These are phyloP conservation scores for Andrena cerasifolii DNA, from an alignment of 1,140 invertebrate genomes.

Conservation along the genomic window DNA sequence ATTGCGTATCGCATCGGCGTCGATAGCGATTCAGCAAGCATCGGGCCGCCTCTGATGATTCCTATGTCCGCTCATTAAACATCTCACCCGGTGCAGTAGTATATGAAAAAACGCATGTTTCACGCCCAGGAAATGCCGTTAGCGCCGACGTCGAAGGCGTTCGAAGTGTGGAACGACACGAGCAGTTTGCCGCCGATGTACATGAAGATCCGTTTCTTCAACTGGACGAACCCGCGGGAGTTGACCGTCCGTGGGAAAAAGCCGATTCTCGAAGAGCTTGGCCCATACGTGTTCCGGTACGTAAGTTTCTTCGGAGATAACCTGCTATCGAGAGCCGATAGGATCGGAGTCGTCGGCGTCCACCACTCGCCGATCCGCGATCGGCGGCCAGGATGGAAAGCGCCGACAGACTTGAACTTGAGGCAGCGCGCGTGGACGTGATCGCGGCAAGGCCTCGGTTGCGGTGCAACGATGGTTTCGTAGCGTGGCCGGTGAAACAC, in stretches of 20 bases:
- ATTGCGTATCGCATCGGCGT: not conserved
- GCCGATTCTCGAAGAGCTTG: constrained; percentile 84
- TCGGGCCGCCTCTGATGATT: not conserved
- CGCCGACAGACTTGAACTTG: not conserved
- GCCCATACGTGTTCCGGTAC: constrained; percentile 87
- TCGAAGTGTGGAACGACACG: constrained; percentile 81
- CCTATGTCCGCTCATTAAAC: not conserved
- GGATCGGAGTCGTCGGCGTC: no score
- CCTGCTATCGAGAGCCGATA: no score
- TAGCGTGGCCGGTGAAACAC: not conserved
- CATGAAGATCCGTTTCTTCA: constrained; percentile 84
- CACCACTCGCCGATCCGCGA: no score
- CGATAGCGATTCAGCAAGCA: not conserved
- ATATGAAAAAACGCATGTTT: not conserved
- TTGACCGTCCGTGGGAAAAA: constrained; percentile 76
- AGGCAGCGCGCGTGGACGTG: not conserved
- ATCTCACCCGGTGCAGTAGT: not conserved
- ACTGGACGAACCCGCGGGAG: constrained; percentile 84
- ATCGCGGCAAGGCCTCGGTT: not conserved
- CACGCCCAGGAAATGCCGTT: constrained; percentile 73
- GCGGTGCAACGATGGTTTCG: not conserved
- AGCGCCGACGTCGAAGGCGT: constrained; percentile 76
- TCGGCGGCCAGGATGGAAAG: no score
- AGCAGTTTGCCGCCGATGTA: constrained; percentile 79
- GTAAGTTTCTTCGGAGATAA: constrained; percentile 21